A percentile compares a stretch with the other conserved stretches of the same genome.
Conservation (phyloP, 1,140 invertebrate species). For the Hycleus cichorii region DNA sequence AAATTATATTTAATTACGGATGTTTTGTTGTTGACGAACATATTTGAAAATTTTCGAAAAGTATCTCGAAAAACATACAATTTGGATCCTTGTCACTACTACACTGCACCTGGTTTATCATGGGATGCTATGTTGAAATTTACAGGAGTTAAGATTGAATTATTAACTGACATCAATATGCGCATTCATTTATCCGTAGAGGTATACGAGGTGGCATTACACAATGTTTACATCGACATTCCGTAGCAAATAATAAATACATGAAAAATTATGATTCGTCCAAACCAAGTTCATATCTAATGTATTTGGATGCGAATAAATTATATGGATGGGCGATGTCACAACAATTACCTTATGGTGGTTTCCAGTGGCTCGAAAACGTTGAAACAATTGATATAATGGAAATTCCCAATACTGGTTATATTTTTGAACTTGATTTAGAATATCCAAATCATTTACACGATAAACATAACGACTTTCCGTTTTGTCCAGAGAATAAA, state of each 20-base stretch:
- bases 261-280: constrained; percentile 16
- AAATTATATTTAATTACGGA: constrained; percentile 42
- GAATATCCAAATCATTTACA: too few relatives aligned
- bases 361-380: too few relatives aligned
- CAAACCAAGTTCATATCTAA: constrained; percentile 16
- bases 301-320: constrained; percentile 48
- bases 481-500: too few relatives aligned
- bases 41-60: constrained; percentile 45
- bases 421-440: too few relatives aligned
- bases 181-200: too few relatives aligned
- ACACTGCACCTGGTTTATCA: constrained; percentile 36
- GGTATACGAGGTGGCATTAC: too few relatives aligned
- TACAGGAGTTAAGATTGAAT: background rate
- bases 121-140: constrained; percentile 43
- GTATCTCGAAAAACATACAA: background rate
- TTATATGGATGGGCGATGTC: constrained; percentile 48
- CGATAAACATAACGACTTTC: too few relatives aligned
- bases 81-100: constrained; percentile 33
- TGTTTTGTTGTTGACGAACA: constrained; percentile 39
- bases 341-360: constrained; percentile 39
- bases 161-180: too few relatives aligned
- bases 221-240: too few relatives aligned
- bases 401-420: too few relatives aligned
- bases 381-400: too few relatives aligned
- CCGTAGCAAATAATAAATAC: constrained; percentile 18